Evolutionary conservation across 2,888 invertebrate species (phyloP), one percentile per base, ranked within the genome.

Genomic region (Eilema griseolum): DNA sequence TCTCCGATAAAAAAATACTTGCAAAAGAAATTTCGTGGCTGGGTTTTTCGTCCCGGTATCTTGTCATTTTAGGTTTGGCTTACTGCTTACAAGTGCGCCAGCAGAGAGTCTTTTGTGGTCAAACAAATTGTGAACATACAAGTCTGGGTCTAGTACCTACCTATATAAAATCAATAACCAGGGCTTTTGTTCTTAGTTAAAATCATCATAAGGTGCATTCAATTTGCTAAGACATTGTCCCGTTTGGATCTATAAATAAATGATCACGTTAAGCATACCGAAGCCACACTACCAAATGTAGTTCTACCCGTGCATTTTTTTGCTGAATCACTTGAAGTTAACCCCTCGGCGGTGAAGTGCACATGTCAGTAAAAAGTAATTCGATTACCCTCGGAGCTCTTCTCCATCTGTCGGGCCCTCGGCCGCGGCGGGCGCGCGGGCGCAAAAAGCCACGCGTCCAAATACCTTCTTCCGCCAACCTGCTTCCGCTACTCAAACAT

Each of bases 361-460:
- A 78, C 77, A 79, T 80, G 81, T 80, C 69, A 77, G 77, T 80
- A 79, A 82, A 80, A 78, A 76, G 91, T 90, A 89, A 90, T 83
- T 86, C 85, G 88, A 91, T 86, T 85, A 86, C 83, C 77, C 73
- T 72, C 75, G 67, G 78, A 77, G 76, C 76, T 71, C 74, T 71
- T 84, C 84, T 88, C 88, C 92, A 90, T 90, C 91, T 91, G 93
- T 87, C 89, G 84, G 88, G 85, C 90, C 90, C 89, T 86, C 82
- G 72, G 75, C 74, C 74, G 79, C 75, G 74, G 74, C 71, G 78
- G 76, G 76, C 80, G 88, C 88, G 74, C 71, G 78, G 78, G 76
- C 81, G 88, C 88, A 90, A 91, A 93, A 93, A 92, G 90, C 88
- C 90, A 90, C 88, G 89, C 88, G 87, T 86, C 87, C 82, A 83